These are phyloP conservation scores for Nyctibius grandis DNA, from an alignment of 2,797 vertebrate genomes.

Conservation along the genomic window DNA sequence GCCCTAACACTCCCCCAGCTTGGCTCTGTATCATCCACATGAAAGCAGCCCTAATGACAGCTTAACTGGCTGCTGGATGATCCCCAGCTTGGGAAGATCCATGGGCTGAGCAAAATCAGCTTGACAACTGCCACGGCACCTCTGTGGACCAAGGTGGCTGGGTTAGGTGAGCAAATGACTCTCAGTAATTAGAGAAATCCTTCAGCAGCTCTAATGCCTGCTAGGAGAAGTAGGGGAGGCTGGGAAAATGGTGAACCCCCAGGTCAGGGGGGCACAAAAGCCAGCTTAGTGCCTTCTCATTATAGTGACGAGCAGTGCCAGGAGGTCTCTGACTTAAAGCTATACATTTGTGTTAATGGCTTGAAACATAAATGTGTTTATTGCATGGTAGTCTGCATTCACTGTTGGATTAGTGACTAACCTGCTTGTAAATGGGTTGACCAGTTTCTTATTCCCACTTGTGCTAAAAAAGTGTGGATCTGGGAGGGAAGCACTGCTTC, in stretches of 20 bases:
- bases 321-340: not conserved
- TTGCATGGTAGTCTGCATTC: not conserved
- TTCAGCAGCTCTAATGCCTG: not conserved
- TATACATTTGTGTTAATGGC: not conserved
- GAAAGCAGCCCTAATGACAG: not conserved
- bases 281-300: not conserved
- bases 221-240: not conserved
- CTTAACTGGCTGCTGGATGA: not conserved
- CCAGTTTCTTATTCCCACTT: not conserved
- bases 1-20: not conserved
- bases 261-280: not conserved
- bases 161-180: not conserved
- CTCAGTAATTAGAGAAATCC: not conserved
- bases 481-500: not conserved
- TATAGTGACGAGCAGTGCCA: not conserved
- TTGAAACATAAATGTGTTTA: not conserved
- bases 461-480: not conserved
- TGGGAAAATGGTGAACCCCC: not conserved
- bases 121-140: not conserved
- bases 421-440: not conserved
- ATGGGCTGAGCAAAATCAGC: not conserved
- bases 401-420: not conserved
- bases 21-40: not conserved
- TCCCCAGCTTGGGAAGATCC: not conserved
- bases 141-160: not conserved